Evolutionary conservation across 2,888 invertebrate genomes (phyloP), one percentile per base, ranked within the genome.

Genomic region (Sesia apiformis): DNA sequence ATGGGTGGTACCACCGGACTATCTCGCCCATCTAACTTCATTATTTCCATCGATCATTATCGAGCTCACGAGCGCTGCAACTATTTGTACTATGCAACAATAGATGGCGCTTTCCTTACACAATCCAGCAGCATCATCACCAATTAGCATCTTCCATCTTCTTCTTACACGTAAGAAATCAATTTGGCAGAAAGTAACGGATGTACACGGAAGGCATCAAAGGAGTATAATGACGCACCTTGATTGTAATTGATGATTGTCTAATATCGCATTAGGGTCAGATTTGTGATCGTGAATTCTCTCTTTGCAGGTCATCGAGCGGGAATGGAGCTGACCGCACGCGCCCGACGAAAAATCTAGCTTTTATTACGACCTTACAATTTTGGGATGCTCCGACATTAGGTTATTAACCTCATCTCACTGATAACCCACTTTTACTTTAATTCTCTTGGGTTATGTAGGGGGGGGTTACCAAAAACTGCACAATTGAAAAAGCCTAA

Each of bases 201-300:
- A 57, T 51, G 53, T 55, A 53, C 52, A 54, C 53, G 53, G 54
- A 52, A 56, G 59, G 59, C 65, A 71, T 73, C 73, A 81, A 76
- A 77, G 76, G 72, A 76, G 64, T 66, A 72, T 72, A 78, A 77
- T 74, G 74, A 74, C 69, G 69, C 66, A 64, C 65, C 74, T 76
- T 88, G 88, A 89, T 88, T 88, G 86, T 87, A 84, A 88, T 89
- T 88, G 83, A 87, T 89, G 87, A 78, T 86, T 82, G 81, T 83
- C 78, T 81, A 78, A 76, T 76, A 71, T 70, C 65, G 73, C 73
- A 76, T 80, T 71, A 76, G 73, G 82, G 80, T 84, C 81, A 74
- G 74, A 76, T 79, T 78, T 78, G 71, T 79, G 76, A 78, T 74
- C 74, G 70, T 78, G 75, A 69, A 74, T 79, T 78, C 75, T 78